These are phyloP conservation scores for Pseudochromis fuscus DNA, from an alignment of 2,797 vertebrate genomes.

Conservation along the genomic window DNA sequence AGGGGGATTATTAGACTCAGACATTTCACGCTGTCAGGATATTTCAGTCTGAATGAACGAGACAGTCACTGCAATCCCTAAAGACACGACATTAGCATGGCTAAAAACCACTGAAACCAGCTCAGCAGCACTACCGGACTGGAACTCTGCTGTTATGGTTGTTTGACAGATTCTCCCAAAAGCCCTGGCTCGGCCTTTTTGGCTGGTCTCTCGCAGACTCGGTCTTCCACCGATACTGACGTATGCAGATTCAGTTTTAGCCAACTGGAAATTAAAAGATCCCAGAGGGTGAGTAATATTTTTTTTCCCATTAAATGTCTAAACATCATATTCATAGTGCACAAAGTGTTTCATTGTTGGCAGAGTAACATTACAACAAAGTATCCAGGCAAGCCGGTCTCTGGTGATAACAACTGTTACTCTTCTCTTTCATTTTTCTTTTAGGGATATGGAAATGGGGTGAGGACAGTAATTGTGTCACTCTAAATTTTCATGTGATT, in stretches of 20 bases:
- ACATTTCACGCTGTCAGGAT: not conserved
- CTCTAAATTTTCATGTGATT: not conserved
- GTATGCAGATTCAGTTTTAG: slow-evolving; percentile 88
- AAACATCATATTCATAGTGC: not conserved
- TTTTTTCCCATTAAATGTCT: not conserved
- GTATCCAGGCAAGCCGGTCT: not conserved
- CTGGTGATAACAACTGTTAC: not conserved
- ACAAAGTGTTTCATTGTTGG: not conserved
- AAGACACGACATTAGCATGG: not conserved
- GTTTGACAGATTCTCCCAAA: slow-evolving; percentile 70
- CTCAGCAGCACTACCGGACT: not conserved
- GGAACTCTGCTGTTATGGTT: slow-evolving; percentile 30
- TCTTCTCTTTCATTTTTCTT: slow-evolving; percentile 51
- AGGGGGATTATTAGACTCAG: slow-evolving; percentile 8
- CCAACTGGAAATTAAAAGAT: slow-evolving; percentile 91
- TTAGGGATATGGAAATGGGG: slow-evolving; percentile 70
- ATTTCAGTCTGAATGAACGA: slow-evolving; percentile 10
- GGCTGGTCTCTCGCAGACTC: slow-evolving; percentile 85
- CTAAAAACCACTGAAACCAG: not conserved
- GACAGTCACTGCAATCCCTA: not conserved
- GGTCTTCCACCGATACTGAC: slow-evolving; percentile 90
- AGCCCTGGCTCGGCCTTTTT: slow-evolving; percentile 86
- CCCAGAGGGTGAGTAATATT: slow-evolving; percentile 83
- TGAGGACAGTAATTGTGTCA: slow-evolving; percentile 31
- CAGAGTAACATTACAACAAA: not conserved